Evolutionary conservation across 2,888 invertebrate genomes (phyloP), one percentile per base, ranked within the genome.

Genomic region (Leptopterna dolabrata): DNA sequence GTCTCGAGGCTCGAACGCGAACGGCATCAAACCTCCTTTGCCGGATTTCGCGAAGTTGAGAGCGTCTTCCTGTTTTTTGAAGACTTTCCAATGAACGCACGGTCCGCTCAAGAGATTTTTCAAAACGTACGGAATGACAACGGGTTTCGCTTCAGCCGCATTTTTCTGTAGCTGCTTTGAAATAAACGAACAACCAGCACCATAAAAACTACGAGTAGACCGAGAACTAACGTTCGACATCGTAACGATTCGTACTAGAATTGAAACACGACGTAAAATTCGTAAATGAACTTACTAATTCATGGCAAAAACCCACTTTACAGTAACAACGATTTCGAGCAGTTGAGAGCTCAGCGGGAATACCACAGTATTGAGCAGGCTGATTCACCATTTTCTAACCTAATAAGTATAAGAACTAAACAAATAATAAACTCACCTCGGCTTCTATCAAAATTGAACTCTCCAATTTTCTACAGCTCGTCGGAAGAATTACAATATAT

Each of bases 1-100:
- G 80, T 89, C 90, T n/a, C 91, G 92, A 24, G 91, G 89, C 90
- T 93, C 92, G 89, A 91, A 92, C 47, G 92, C 92, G 89, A 93
- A 93, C 27, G 92, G 91, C 89, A 91, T 91, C 1, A 93, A 89
- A 11, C 90, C 90, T 24, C 90, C 91, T 71, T 90, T 91, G 45
- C 89, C 87, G 47, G 87, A 83, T 16, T 86, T 89, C 11, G 91
- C 91, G 55, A 89, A 90, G 4, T 90, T 89, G 1, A 93, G 88
- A 0, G 92, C 92, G 16, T 92, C 91, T 0, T 90, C 90, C 90
- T 93, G 93, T 87, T 91, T 92, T 16, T 89, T 89, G 90, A 92
- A 93, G 87, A 92, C 91, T 89, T 89, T 89, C 92, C 92, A 92
- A 78, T 90, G 91, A 13, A 90, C 88, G 9, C 91, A 90, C 4